Evolutionary conservation across 2,797 vertebrate species (phyloP).

Genomic region (Zenarchopterus dispar): DNA sequence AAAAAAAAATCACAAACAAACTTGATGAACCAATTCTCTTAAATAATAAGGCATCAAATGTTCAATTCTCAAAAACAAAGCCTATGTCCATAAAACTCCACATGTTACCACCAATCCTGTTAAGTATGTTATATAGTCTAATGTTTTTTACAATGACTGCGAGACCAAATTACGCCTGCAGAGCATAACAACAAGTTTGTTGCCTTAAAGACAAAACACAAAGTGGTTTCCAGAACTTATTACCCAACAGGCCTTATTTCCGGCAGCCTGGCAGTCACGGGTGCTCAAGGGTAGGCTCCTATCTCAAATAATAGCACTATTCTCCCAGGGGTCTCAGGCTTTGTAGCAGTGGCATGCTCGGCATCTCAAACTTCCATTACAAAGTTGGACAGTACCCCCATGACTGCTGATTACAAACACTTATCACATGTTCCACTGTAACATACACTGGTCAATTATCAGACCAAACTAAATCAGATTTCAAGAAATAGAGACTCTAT

Average conservation of each 20-base stretch:
- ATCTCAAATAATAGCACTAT: slow-evolving; percentile 66
- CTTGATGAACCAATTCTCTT: too few species aligned
- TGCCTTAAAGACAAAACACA: slow-evolving; percentile 50
- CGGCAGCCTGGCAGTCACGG: slow-evolving; percentile 36
- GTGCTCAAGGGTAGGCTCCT: slow-evolving; percentile 32
- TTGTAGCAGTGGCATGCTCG: slow-evolving; percentile 52
- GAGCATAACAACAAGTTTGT: slow-evolving; percentile 4
- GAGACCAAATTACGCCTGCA: slow-evolving; percentile 55
- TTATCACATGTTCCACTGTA: slow-evolving; percentile 58
- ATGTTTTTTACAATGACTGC: slow-evolving; percentile 36
- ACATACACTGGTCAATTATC: slow-evolving; percentile 23
- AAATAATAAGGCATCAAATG: too few species aligned
- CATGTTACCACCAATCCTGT: slow-evolving; percentile 36
- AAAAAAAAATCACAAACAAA: neutral
- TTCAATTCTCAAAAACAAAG: too few species aligned
- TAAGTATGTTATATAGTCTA: slow-evolving; percentile 16
- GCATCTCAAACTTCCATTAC: slow-evolving; percentile 71
- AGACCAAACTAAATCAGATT: slow-evolving; percentile 40
- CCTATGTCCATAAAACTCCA: neutral
- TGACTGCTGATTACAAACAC: slow-evolving; percentile 43
- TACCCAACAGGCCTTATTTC: slow-evolving; percentile 55
- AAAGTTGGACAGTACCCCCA: slow-evolving; percentile 54
- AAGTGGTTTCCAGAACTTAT: slow-evolving; percentile 31
- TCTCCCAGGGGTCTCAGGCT: slow-evolving; percentile 65
- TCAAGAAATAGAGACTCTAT: slow-evolving; percentile 1